Evolutionary conservation across 2,797 vertebrate genomes (phyloP).

Genomic region (Protosalanx chinensis): DNA sequence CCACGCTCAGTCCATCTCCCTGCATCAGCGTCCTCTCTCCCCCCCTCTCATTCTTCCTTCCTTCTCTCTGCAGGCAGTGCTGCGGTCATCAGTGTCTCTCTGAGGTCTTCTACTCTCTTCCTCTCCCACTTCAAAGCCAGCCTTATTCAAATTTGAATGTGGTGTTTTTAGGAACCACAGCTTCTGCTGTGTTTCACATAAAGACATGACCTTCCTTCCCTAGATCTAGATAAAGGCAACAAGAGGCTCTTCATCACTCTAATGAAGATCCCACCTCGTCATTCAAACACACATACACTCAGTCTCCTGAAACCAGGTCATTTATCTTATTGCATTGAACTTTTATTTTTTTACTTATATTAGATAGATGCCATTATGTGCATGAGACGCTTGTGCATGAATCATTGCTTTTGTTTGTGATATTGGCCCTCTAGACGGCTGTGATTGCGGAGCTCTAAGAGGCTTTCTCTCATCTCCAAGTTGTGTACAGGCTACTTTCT

Average conservation of each 20-base stretch:
- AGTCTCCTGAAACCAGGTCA: conserved; percentile 17
- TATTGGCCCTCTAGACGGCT: conserved; percentile 41
- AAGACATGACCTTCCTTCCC: conserved; percentile 36
- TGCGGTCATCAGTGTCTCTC: conserved; percentile 32
- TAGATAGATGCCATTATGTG: conserved; percentile 40
- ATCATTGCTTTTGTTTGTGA: conserved; percentile 42
- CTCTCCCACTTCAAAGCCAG: conserved; percentile 37
- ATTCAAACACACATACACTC: too few relatives aligned
- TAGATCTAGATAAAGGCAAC: conserved; percentile 35
- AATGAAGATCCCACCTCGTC: conserved; percentile 35
- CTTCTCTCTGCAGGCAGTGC: not conserved
- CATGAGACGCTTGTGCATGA: conserved; percentile 38
- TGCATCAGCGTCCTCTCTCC: not conserved
- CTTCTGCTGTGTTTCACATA: conserved; percentile 28
- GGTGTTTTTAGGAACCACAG: conserved; percentile 23
- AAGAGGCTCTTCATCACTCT: conserved; percentile 56
- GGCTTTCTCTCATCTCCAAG: conserved; percentile 42
- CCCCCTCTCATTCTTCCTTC: not conserved
- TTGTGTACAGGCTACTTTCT: conserved; percentile 31
- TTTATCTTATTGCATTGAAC: conserved; percentile 18
- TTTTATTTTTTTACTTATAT: too few relatives aligned
- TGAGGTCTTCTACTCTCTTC: conserved; percentile 6
- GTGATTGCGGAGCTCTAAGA: conserved; percentile 45
- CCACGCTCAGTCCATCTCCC: conserved; percentile 3
- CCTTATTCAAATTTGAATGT: conserved; percentile 56